Evolutionary conservation across 2,888 invertebrate species (phyloP), one percentile per base, ranked within the genome.

Genomic region (Caenorhabditis sulstoni): DNA sequence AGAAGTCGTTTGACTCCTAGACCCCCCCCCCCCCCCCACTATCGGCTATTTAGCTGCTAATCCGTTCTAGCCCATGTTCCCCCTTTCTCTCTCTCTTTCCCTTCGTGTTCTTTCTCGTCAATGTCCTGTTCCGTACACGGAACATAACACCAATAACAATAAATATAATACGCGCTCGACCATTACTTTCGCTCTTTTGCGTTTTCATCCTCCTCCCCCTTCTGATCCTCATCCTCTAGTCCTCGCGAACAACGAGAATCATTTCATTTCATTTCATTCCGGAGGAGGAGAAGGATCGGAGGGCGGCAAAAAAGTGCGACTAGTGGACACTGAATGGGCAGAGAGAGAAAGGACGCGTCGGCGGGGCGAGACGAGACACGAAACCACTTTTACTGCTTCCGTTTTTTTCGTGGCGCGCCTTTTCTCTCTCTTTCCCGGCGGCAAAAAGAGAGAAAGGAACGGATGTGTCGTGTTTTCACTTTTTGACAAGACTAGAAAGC

Each of bases 351-450:
- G 49, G 52, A 52, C 61, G 35, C 41, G 22, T 37, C 20, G 41
- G 41, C 47, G 62, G 22, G 41, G 41, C 47, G 62, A 55, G 41
- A 41, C 23, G n/a, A n/a, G n/a, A n/a, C n/a, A n/a, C n/a, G n/a
- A 61, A 65, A 66, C 74, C 59, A 61, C 66, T 74, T 66, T 74
- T 66, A 65, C 74, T 66, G 74, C 74, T 74, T 66, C 74, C 66
- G 74, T 66, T 74, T 74, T 22, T 37, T 29, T 29, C 29, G n/a
- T n/a, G n/a, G n/a, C n/a, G n/a, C n/a, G n/a, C 7, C 29, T 29
- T 29, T 29, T 7, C 29, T 7, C 7, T 29, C 29, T 29, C 29
- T 29, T 29, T 29, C 29, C 29, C 29, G 7, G 3, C 29, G 29
- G 29, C 29, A 29, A 57, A 49, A 55, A 66, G 45, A 35, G 37